Evolutionary conservation across 2,888 invertebrate species (phyloP).

Genomic region (Cotesia congregata): DNA sequence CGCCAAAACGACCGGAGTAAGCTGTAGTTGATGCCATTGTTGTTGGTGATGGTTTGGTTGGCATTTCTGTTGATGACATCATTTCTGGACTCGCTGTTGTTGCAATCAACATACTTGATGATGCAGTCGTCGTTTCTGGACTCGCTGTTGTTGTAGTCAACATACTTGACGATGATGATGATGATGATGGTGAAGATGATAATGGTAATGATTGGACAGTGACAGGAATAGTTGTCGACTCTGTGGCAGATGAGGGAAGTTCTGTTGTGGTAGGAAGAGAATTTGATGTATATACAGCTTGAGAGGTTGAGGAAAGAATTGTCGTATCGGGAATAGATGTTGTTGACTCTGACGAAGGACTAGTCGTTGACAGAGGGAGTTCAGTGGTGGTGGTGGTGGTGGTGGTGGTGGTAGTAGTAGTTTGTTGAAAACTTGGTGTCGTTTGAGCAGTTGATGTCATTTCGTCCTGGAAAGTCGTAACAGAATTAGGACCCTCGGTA

Average conservation of each 20-base stretch:
- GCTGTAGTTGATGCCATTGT: constrained; percentile 48
- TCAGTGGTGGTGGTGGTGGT: constrained; percentile 25
- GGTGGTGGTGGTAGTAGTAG: constrained; percentile 47
- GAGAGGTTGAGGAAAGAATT: constrained; percentile 35
- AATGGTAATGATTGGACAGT: constrained; percentile 35
- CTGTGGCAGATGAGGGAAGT: constrained; percentile 36
- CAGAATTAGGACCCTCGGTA: constrained; percentile 61
- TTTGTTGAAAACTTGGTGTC: constrained; percentile 64
- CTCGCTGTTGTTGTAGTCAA: constrained; percentile 38
- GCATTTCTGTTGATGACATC: constrained; percentile 48
- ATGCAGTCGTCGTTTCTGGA: constrained; percentile 29
- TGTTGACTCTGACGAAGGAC: constrained; percentile 42
- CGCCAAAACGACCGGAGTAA: constrained; percentile 61
- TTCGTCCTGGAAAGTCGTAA: constrained; percentile 68
- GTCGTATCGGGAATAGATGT: constrained; percentile 34
- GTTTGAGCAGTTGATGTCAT: constrained; percentile 68
- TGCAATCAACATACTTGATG: constrained; percentile 35
- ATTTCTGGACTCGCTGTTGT: constrained; percentile 30
- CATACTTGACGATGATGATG: constrained; percentile 37
- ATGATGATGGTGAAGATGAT: constrained; percentile 40
- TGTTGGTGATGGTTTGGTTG: constrained; percentile 69
- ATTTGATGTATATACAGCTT: neutral
- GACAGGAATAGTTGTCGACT: constrained; percentile 31
- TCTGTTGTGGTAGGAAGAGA: constrained; percentile 35
- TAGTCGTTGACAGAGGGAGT: constrained; percentile 30